A percentile compares a stretch with the other conserved stretches of the same genome.
These are phyloP conservation scores for Trissolcus brochymenae DNA, from an alignment of 2,888 invertebrate species.

Conservation along the genomic window DNA sequence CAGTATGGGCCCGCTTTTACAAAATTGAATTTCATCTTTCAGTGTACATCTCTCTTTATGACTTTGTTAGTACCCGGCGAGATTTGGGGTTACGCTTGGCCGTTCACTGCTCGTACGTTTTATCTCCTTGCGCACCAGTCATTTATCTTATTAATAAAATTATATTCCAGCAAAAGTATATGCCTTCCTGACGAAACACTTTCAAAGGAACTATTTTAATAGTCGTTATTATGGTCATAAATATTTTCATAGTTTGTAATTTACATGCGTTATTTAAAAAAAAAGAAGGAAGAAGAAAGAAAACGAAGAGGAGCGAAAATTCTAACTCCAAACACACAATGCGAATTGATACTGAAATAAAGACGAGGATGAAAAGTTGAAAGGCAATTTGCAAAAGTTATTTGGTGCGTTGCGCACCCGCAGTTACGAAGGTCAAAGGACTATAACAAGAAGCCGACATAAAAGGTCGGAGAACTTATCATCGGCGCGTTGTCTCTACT, in stretches of 20 bases:
- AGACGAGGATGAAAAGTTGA: slow-evolving; percentile 34
- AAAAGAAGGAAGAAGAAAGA: too few relatives aligned
- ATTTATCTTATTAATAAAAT: slow-evolving; percentile 60
- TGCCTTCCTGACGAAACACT: slow-evolving; percentile 52
- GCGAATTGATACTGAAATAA: slow-evolving; percentile 23
- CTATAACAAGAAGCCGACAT: slow-evolving; percentile 48
- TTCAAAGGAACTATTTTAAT: slow-evolving; percentile 52
- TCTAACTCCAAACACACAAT: too few relatives aligned
- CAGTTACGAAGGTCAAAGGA: slow-evolving; percentile 59
- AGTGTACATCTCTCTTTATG: slow-evolving; percentile 58
- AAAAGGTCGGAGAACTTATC: slow-evolving; percentile 51
- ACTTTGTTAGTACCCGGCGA: slow-evolving; percentile 59
- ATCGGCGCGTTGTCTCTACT: slow-evolving; percentile 32
- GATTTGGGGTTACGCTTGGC: slow-evolving; percentile 55
- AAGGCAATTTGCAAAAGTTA: too few relatives aligned
- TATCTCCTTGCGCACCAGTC: slow-evolving; percentile 45
- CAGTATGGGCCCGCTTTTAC: slow-evolving; percentile 36
- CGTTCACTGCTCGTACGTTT: slow-evolving; percentile 46
- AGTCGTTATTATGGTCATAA: slow-evolving; percentile 52
- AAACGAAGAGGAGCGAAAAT: slow-evolving; percentile 2
- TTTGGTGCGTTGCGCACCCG: slow-evolving; percentile 46
- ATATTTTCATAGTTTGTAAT: slow-evolving; percentile 54
- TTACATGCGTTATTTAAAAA: slow-evolving; percentile 34
- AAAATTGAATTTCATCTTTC: slow-evolving; percentile 59
- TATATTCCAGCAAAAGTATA: slow-evolving; percentile 51